Conservation (phyloP, 2,797 vertebrate genomes). For the Amblyopsis hoosieri region DNA sequence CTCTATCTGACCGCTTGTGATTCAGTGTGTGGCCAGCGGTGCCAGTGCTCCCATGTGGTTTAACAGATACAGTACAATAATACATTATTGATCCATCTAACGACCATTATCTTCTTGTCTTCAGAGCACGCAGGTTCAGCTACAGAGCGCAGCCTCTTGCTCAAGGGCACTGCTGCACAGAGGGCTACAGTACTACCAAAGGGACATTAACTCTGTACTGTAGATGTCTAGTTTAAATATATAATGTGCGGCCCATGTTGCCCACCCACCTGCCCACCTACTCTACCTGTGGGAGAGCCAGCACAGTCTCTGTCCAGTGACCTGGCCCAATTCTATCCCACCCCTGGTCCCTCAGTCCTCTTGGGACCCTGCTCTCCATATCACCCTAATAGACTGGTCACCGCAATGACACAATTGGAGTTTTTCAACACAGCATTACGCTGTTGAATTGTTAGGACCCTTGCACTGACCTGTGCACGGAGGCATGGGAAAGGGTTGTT, state of each 20-base stretch:
- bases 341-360: conserved; percentile 31
- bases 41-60: too few relatives aligned
- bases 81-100: too few relatives aligned
- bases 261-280: conserved; percentile 15
- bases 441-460: conserved; percentile 63
- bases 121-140: too few relatives aligned
- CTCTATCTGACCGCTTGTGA: too few relatives aligned
- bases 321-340: conserved; percentile 28
- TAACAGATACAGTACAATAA: too few relatives aligned
- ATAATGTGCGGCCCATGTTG: neutral
- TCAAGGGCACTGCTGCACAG: neutral
- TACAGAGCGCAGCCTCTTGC: neutral
- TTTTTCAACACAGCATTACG: conserved; percentile 58
- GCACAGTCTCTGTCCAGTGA: conserved; percentile 19
- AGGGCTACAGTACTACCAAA: neutral
- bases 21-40: too few relatives aligned
- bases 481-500: conserved; percentile 62
- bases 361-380: conserved; percentile 59
- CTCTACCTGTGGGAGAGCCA: conserved; percentile 21
- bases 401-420: conserved; percentile 68
- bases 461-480: conserved; percentile 72
- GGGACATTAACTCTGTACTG: neutral
- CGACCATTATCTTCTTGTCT: too few relatives aligned
- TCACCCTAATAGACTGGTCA: conserved; percentile 70
- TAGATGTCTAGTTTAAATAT: too few relatives aligned